Percentiles rank a stretch among this genome's conserved stretches.
Evolutionary conservation across 1,140 invertebrate species (phyloP).

Genomic region (Drosophila paulistorum): DNA sequence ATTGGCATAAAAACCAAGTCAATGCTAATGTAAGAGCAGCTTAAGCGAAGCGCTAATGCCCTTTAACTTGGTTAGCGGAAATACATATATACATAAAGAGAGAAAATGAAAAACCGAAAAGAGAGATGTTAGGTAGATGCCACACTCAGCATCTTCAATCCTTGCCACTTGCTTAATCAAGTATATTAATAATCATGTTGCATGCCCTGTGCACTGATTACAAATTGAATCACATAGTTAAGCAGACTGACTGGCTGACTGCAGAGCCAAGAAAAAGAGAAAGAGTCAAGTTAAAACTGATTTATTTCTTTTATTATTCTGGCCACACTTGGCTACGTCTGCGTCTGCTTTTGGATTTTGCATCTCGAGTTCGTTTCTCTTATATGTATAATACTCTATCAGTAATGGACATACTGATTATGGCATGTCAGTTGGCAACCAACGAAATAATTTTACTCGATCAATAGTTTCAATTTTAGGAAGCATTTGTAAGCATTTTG

Average conservation of each 20-base stretch:
- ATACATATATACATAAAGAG: neutral
- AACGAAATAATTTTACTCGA: neutral
- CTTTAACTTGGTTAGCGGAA: constrained; percentile 7
- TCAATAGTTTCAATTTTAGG: too few relatives aligned
- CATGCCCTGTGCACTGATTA: constrained; percentile 10
- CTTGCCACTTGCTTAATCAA: constrained; percentile 1
- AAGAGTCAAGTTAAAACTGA: constrained; percentile 57
- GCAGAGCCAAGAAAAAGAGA: constrained; percentile 12
- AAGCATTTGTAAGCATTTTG: too few relatives aligned
- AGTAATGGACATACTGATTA: neutral
- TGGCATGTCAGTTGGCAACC: too few relatives aligned
- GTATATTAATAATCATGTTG: constrained; percentile 6
- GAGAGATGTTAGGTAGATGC: neutral
- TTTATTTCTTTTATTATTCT: constrained; percentile 65
- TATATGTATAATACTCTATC: neutral
- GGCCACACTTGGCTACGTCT: constrained; percentile 7
- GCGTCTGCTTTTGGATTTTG: neutral
- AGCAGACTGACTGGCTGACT: neutral
- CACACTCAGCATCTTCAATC: neutral
- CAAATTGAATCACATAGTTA: constrained; percentile 14
- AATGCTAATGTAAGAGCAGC: constrained; percentile 45
- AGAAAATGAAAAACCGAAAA: neutral
- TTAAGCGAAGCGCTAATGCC: constrained; percentile 12
- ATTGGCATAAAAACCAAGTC: constrained; percentile 44
- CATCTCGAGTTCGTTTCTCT: neutral